Evolutionary conservation across 2,113 vertebrate species (phyloP).

Genomic region (Dipodomys spectabilis): DNA sequence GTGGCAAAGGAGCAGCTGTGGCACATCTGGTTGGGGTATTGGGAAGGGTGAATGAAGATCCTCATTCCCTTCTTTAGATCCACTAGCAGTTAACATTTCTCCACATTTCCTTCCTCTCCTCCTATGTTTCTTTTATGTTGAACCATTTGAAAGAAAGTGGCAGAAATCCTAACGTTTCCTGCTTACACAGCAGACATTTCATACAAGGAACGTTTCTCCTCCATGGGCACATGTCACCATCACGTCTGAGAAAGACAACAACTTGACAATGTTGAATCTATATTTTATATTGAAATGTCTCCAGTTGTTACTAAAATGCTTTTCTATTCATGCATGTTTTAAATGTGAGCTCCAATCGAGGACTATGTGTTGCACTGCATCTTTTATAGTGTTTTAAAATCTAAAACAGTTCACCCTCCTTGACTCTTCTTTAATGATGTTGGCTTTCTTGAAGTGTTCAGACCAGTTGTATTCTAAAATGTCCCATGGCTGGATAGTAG

Average conservation of each 20-base stretch:
- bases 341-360: neutral
- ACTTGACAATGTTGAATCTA: neutral
- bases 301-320: neutral
- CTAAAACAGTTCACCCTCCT: neutral
- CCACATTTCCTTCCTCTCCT: neutral
- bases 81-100: neutral
- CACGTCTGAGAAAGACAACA: neutral
- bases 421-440: neutral
- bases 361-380: neutral
- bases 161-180: neutral
- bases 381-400: conserved; percentile 8
- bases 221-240: neutral
- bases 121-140: neutral
- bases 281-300: neutral
- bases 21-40: too few species aligned
- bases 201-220: neutral
- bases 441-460: neutral
- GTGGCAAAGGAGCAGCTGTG: neutral
- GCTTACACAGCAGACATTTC: neutral
- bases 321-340: neutral
- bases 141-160: conserved; percentile 21
- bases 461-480: neutral
- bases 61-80: neutral
- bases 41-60: too few species aligned
- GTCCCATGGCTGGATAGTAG: neutral